Percentiles rank a stretch among this genome's conserved stretches.
Conservation (phyloP, 2,888 invertebrate species). For the Pandemis cinnamomeana region DNA sequence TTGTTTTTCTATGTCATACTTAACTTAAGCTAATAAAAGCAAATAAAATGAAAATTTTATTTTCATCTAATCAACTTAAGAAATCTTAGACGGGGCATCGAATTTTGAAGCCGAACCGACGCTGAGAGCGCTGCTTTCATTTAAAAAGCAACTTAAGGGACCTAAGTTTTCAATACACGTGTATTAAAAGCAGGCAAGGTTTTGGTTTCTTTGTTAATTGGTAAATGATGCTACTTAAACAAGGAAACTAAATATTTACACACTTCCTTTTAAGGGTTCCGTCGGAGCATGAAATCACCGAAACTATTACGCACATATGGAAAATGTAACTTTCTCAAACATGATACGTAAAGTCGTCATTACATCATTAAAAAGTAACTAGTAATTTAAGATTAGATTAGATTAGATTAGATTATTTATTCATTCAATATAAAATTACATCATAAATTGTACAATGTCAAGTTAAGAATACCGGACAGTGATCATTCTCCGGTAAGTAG, state of each 20-base stretch:
- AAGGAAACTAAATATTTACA: conserved; percentile 1
- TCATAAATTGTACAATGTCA: too few species aligned
- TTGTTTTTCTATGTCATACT: not conserved
- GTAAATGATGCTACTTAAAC: not conserved
- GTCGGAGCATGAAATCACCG: not conserved
- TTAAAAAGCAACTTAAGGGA: not conserved
- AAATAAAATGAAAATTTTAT: not conserved
- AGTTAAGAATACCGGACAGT: too few species aligned
- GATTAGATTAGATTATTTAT: too few species aligned
- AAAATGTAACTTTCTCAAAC: not conserved
- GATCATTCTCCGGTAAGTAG: too few species aligned
- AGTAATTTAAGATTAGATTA: too few species aligned
- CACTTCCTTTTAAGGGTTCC: not conserved
- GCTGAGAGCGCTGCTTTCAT: not conserved
- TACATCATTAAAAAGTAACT: too few species aligned
- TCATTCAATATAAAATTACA: too few species aligned
- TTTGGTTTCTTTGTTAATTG: not conserved
- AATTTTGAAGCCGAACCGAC: not conserved
- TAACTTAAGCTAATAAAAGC: conserved; percentile 1
- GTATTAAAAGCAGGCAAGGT: not conserved
- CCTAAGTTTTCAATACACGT: not conserved
- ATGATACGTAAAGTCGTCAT: too few species aligned
- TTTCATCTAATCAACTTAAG: not conserved
- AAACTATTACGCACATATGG: not conserved
- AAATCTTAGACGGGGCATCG: not conserved